A percentile compares a stretch with the other conserved stretches of the same genome.
Evolutionary conservation across 2,888 invertebrate species (phyloP).

Genomic region (Mimumesa dahlbomi): DNA sequence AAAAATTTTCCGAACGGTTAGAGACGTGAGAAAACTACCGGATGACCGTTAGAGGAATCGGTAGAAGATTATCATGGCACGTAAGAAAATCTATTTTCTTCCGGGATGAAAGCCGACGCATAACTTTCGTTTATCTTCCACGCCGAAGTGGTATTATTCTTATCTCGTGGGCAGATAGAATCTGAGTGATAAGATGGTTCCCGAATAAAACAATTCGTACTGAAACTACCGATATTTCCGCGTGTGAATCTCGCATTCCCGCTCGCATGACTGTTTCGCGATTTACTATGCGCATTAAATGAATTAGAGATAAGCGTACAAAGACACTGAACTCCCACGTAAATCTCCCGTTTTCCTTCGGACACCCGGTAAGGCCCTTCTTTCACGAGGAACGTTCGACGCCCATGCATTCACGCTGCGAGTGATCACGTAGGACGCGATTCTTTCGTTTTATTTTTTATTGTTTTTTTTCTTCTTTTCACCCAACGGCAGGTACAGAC

Average conservation of each 20-base stretch:
- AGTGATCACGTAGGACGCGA: slow-evolving; percentile 55
- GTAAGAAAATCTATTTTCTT: slow-evolving; percentile 34
- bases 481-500: slow-evolving; percentile 13
- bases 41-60: no score
- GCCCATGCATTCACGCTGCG: slow-evolving; percentile 48
- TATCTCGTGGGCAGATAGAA: no score
- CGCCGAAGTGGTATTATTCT: no score
- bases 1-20: no score
- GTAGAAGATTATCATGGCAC: slow-evolving; percentile 33
- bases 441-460: slow-evolving; percentile 33
- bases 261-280: slow-evolving; percentile 14
- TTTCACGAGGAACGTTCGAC: slow-evolving; percentile 32
- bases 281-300: slow-evolving; percentile 35
- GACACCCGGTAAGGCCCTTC: slow-evolving; percentile 16
- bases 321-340: slow-evolving; percentile 37
- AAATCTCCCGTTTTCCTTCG: slow-evolving; percentile 33
- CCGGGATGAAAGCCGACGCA: slow-evolving; percentile 46
- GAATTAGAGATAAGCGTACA: slow-evolving; percentile 30
- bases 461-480: slow-evolving; percentile 13
- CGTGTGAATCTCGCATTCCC: slow-evolving; percentile 15
- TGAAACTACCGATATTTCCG: slow-evolving; percentile 4
- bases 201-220: background rate
- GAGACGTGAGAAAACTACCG: slow-evolving; percentile 7
- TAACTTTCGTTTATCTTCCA: slow-evolving; percentile 44
- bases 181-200: no score